phyloP scores from a whole-genome alignment of 2,113 vertebrate genomes.

The Lophotis ruficrista region DNA sequence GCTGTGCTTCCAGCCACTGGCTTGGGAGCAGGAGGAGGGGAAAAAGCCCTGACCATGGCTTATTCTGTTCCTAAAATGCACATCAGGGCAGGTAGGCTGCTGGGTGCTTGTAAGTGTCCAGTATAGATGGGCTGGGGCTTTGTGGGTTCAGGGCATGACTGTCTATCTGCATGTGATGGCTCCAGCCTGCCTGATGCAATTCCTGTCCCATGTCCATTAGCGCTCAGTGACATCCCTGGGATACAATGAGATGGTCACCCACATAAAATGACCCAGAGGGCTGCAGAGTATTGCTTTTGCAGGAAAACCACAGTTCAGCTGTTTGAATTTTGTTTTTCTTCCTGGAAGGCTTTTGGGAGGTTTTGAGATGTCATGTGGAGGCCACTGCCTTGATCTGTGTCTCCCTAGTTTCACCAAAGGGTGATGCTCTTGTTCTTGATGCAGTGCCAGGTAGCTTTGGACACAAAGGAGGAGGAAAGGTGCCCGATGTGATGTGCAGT shows the following conservation, averaged over 20 bases:
- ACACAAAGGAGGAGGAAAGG: neutral
- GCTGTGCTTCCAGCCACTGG: neutral
- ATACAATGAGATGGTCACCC: neutral
- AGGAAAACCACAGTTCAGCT: neutral
- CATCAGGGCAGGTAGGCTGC: fast-evolving
- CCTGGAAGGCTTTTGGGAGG: neutral
- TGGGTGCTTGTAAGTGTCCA: neutral
- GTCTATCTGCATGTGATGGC: neutral
- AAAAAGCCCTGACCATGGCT: neutral
- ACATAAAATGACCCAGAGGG: fast-evolving
- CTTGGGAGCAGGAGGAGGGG: neutral
- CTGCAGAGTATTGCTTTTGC: neutral
- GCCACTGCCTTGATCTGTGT: fast-evolving
- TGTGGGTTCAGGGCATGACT: neutral
- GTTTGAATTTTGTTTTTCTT: neutral
- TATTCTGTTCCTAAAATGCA: neutral
- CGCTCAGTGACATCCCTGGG: neutral
- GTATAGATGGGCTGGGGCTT: neutral
- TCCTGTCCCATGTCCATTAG: neutral
- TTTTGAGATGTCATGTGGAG: neutral
- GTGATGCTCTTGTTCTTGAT: neutral
- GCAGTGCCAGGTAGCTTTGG: neutral
- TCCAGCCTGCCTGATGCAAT: neutral
- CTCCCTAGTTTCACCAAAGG: neutral
- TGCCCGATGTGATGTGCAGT: neutral